Evolutionary conservation across 2,797 vertebrate genomes (phyloP).

Genomic region (Cyclopterus lumpus): DNA sequence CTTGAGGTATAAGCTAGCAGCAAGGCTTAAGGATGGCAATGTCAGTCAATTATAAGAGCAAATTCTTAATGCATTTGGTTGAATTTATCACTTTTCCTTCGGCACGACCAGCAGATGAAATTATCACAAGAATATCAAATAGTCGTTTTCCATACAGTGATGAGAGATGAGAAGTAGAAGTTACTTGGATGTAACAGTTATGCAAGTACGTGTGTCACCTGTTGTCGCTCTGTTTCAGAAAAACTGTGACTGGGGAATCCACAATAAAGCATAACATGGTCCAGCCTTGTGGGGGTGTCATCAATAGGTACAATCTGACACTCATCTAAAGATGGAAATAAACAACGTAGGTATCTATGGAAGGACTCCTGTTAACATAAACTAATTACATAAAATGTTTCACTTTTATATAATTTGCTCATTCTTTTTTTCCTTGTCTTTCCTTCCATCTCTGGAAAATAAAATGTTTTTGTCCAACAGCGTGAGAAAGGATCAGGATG

Average conservation of each 20-base stretch:
- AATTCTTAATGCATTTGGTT: not conserved
- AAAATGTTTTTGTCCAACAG: not conserved
- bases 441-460: not conserved
- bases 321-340: not conserved
- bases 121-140: not conserved
- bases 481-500: not conserved
- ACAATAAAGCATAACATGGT: not conserved
- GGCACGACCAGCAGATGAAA: not conserved
- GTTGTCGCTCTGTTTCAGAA: not conserved
- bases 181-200: not conserved
- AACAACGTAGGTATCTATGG: not conserved
- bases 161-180: not conserved
- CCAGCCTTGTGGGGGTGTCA: rapidly evolving
- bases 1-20: conserved; percentile 7
- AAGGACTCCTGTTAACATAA: not conserved
- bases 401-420: not conserved
- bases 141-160: not conserved
- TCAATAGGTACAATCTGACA: not conserved
- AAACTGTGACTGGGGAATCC: not conserved
- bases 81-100: conserved; percentile 16
- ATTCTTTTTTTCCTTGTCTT: not conserved
- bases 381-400: too few relatives aligned
- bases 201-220: not conserved
- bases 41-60: conserved; percentile 15
- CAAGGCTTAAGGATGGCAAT: not conserved